A percentile compares a stretch with the other conserved stretches of the same genome.
These are phyloP conservation scores for Metridium senile DNA, from an alignment of 92 coral and sea anemone genomes.

Conservation along the genomic window DNA sequence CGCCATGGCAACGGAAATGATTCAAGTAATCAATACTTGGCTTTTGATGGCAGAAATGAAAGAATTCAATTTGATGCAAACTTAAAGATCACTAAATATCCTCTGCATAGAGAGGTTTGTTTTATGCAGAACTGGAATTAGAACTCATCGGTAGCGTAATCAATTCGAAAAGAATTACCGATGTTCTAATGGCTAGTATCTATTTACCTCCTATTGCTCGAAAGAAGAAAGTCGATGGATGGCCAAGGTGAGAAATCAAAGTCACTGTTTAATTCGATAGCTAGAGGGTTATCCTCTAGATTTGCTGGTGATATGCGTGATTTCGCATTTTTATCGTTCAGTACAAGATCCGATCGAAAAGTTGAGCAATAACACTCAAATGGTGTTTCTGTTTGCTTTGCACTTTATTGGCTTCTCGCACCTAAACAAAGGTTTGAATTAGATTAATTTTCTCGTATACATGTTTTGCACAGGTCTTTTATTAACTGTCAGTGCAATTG, in stretches of 20 bases:
- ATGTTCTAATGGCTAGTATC: slow-evolving; percentile 73
- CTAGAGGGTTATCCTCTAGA: not conserved
- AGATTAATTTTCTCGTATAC: slow-evolving; percentile 2
- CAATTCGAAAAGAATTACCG: not conserved
- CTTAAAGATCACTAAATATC: slow-evolving; percentile 3
- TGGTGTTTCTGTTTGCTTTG: slow-evolving; percentile 17
- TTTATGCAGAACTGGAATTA: not conserved
- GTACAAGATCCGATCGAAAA: not conserved
- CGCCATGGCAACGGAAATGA: slow-evolving; percentile 28
- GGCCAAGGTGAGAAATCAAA: slow-evolving; percentile 70
- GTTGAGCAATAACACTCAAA: slow-evolving; percentile 8
- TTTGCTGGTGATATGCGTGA: not conserved
- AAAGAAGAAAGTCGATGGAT: slow-evolving; percentile 93
- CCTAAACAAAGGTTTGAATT: not conserved
- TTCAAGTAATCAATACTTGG: slow-evolving; percentile 32
- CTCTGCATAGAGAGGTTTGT: not conserved
- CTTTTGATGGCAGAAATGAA: slow-evolving; percentile 26
- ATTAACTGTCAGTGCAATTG: not conserved
- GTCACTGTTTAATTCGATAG: not conserved
- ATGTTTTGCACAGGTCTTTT: slow-evolving; percentile 6
- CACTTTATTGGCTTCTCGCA: slow-evolving; percentile 19
- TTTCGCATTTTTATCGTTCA: not conserved
- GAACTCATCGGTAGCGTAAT: not conserved
- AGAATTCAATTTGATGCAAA: slow-evolving; percentile 19
- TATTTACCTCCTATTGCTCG: slow-evolving; percentile 97